Conservation (phyloP, 2,888 invertebrate genomes). For the Syrista parreyssii region DNA sequence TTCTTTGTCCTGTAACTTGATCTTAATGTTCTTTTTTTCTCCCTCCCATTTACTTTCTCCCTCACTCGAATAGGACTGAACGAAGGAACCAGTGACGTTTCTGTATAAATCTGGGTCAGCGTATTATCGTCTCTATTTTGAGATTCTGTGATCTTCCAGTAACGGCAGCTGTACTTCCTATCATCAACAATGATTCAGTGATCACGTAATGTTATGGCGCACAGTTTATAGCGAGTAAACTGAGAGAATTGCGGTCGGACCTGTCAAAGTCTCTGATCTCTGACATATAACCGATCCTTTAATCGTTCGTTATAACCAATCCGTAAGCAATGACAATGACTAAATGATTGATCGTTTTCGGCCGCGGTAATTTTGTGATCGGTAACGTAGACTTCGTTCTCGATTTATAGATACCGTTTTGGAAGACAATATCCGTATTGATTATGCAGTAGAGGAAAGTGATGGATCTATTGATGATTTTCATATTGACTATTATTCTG, state of each 20-base stretch:
- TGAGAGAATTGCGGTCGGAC: conserved; percentile 33
- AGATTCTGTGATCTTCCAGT: conserved; percentile 53
- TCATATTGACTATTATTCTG: neutral
- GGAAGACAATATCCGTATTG: neutral
- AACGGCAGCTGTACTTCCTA: conserved; percentile 62
- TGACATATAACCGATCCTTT: conserved; percentile 53
- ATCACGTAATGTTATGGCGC: conserved; percentile 53
- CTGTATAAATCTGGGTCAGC: conserved; percentile 16
- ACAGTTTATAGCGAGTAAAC: conserved; percentile 59
- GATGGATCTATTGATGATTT: neutral
- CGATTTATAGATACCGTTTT: neutral
- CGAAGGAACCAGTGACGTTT: neutral
- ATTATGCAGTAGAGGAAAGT: neutral
- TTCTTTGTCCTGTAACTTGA: neutral
- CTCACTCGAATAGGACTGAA: neutral
- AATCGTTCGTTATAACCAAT: conserved; percentile 28
- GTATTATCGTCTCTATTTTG: conserved; percentile 63
- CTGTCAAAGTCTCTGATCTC: conserved; percentile 55
- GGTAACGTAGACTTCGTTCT: neutral
- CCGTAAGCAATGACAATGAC: neutral
- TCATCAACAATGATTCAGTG: conserved; percentile 64
- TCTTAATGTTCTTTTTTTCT: neutral
- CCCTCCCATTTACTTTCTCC: neutral
- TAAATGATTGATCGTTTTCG: neutral
- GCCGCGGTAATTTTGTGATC: neutral